Evolutionary conservation across 2,888 invertebrate genomes (phyloP).

Genomic region (Macrophya annulata): DNA sequence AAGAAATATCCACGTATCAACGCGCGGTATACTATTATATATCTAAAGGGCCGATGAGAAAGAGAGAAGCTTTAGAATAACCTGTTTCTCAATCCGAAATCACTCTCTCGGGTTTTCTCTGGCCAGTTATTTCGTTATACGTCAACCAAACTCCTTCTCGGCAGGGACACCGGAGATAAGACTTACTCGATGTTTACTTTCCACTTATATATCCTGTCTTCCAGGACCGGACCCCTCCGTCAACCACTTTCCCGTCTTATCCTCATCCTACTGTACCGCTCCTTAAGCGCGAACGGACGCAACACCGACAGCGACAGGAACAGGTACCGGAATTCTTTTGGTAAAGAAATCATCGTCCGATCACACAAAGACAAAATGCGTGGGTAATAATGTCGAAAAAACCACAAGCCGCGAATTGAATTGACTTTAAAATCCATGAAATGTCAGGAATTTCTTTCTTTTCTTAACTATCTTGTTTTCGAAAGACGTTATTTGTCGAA

Average conservation of each 20-base stretch:
- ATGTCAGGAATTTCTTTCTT: not conserved
- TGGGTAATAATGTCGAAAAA: not conserved
- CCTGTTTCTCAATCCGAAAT: conserved; percentile 49
- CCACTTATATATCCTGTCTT: conserved; percentile 34
- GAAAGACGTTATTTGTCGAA: no score
- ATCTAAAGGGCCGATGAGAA: not conserved
- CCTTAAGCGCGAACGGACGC: not conserved
- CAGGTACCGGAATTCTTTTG: not conserved
- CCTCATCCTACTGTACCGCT: conserved; percentile 5
- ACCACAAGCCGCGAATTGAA: no score
- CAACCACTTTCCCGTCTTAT: conserved; percentile 30
- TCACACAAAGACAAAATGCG: not conserved
- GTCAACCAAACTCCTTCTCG: conserved; percentile 27
- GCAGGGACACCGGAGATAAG: conserved; percentile 37
- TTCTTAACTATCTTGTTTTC: not conserved
- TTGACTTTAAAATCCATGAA: not conserved
- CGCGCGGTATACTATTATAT: conserved; percentile 10
- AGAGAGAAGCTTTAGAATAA: conserved; percentile 23
- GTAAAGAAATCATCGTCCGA: not conserved
- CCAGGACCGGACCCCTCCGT: not conserved
- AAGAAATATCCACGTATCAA: conserved; percentile 46
- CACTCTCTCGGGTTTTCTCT: conserved; percentile 38
- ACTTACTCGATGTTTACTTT: conserved; percentile 33
- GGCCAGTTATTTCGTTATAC: not conserved
- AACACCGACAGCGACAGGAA: not conserved